Conservation (phyloP, 2,797 vertebrate genomes). For the Platalea minor region DNA sequence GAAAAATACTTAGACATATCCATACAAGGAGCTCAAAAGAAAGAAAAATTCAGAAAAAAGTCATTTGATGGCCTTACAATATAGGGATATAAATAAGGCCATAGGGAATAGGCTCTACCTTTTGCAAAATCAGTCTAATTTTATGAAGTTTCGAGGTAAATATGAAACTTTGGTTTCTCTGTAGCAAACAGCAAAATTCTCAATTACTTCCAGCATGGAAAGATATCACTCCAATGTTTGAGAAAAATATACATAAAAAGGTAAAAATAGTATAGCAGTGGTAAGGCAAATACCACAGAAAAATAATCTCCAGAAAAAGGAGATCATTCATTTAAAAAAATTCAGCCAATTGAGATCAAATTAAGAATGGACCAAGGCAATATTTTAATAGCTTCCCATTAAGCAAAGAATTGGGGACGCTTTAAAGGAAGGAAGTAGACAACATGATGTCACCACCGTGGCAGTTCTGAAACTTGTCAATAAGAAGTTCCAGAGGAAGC, state of each 20-base stretch:
- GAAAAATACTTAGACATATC: not conserved
- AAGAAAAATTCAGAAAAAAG: not conserved
- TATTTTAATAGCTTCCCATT: not conserved
- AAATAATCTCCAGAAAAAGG: not conserved
- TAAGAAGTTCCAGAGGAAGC: not conserved
- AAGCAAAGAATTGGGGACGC: not conserved
- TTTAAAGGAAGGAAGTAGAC: not conserved
- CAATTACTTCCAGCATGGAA: not conserved
- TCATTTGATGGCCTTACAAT: not conserved
- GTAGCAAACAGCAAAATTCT: not conserved
- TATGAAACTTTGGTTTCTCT: not conserved
- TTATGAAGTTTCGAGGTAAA: not conserved
- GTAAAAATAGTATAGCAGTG: not conserved
- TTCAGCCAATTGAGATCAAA: not conserved
- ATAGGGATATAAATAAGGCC: not conserved
- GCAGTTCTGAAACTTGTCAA: not conserved
- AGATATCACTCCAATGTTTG: not conserved
- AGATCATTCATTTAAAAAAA: not conserved
- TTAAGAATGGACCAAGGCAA: not conserved
- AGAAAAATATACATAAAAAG: not conserved
- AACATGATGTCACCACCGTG: accelerated
- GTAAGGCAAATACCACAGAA: not conserved
- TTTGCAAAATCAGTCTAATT: not conserved
- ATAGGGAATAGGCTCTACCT: not conserved
- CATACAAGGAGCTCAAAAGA: not conserved